phyloP scores from a whole-genome alignment of 2,113 vertebrate genomes.

The Mormoops blainvillei region DNA sequence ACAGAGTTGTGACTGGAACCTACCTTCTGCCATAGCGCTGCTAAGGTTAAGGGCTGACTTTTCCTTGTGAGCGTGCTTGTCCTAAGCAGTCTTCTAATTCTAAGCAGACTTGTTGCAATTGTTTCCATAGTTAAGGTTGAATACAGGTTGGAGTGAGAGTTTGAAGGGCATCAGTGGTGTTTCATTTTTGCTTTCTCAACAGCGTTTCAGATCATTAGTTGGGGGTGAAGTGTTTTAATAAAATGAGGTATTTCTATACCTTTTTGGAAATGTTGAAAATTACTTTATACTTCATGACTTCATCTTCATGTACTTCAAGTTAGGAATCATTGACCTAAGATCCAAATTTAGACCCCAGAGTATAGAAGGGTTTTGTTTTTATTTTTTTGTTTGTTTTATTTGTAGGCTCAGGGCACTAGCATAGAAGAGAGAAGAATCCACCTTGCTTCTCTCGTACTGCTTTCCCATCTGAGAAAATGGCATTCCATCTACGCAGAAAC shows the following conservation, averaged over 20 bases:
- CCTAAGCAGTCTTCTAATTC: neutral
- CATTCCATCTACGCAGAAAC: neutral
- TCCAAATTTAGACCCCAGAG: neutral
- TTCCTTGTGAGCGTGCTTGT: neutral
- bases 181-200: neutral
- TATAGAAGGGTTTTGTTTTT: neutral
- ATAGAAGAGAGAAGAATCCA: neutral
- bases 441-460: neutral
- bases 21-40: neutral
- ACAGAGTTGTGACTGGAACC: neutral
- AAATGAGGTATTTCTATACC: neutral
- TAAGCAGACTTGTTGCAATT: neutral
- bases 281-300: neutral
- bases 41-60: neutral
- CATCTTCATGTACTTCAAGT: neutral
- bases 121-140: neutral
- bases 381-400: neutral
- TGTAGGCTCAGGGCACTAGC: neutral
- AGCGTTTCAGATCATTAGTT: neutral
- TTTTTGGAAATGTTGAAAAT: constrained; percentile 28
- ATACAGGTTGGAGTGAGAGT: neutral
- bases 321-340: neutral
- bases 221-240: neutral
- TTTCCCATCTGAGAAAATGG: neutral
- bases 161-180: neutral